Evolutionary conservation across 2,797 vertebrate genomes (phyloP).

Genomic region (Poecile montanus): DNA sequence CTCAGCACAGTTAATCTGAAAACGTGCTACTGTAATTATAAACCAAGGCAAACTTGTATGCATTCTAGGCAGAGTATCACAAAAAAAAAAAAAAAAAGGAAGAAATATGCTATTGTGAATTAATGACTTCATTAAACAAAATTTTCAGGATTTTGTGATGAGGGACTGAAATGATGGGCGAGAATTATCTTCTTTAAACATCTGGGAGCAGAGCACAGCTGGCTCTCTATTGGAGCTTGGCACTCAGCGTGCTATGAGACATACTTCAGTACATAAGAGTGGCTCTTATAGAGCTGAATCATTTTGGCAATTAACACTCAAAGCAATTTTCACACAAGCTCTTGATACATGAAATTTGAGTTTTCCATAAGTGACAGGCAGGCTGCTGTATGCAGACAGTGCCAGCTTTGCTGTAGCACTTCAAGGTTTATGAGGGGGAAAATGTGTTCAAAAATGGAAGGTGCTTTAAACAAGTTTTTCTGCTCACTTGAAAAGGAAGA

Average conservation of each 20-base stretch:
- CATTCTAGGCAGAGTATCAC: neutral
- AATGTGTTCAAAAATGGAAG: slow-evolving; percentile 13
- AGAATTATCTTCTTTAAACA: slow-evolving; percentile 60
- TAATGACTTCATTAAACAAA: slow-evolving; percentile 55
- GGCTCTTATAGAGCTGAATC: slow-evolving; percentile 56
- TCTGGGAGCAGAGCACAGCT: slow-evolving; percentile 64
- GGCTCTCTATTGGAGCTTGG: slow-evolving; percentile 31
- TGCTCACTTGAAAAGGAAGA: neutral
- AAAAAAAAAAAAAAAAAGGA: neutral
- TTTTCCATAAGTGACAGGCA: slow-evolving; percentile 32
- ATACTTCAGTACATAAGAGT: slow-evolving; percentile 48
- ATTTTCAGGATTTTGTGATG: slow-evolving; percentile 7
- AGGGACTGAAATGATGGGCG: neutral
- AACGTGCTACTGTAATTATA: slow-evolving; percentile 35
- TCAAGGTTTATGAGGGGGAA: slow-evolving; percentile 55
- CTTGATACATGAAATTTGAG: slow-evolving; percentile 58
- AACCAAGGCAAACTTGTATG: slow-evolving; percentile 1
- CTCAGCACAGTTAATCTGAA: slow-evolving; percentile 30
- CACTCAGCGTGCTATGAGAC: slow-evolving; percentile 11
- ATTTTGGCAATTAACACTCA: slow-evolving; percentile 65
- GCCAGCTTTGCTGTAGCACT: slow-evolving; percentile 3
- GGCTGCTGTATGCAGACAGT: neutral
- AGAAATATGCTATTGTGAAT: neutral
- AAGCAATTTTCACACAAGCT: slow-evolving; percentile 59
- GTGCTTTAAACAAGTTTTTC: slow-evolving; percentile 8